Evolutionary conservation across 2,888 invertebrate genomes (phyloP).

Genomic region (Drosophila kuntzei): DNA sequence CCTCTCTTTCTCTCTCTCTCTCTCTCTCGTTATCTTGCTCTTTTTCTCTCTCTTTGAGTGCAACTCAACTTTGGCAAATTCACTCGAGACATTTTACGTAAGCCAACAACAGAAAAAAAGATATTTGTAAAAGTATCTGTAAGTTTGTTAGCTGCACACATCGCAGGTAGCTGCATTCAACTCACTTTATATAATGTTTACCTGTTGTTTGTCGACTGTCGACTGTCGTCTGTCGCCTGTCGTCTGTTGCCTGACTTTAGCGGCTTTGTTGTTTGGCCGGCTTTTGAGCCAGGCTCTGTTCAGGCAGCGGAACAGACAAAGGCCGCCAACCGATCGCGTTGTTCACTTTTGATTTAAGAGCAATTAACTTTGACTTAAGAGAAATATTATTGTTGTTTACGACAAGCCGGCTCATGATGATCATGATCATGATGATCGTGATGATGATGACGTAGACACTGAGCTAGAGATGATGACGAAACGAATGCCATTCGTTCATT

Average conservation of each 20-base stretch:
- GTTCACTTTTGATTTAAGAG: constrained; percentile 77
- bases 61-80: constrained; percentile 30
- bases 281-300: constrained; percentile 26
- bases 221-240: constrained; percentile 7
- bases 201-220: constrained; percentile 52
- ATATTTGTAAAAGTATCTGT: constrained; percentile 38
- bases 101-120: constrained; percentile 40
- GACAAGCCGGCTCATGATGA: constrained; percentile 49
- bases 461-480: constrained; percentile 58
- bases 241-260: constrained; percentile 30
- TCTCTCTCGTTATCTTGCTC: background rate
- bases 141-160: constrained; percentile 36
- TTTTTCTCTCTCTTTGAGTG: constrained; percentile 23
- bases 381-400: constrained; percentile 73
- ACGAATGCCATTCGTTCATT: constrained; percentile 32
- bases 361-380: constrained; percentile 79
- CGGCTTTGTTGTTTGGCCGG: constrained; percentile 55
- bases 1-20: constrained; percentile 2
- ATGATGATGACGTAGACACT: constrained; percentile 9
- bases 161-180: constrained; percentile 58
- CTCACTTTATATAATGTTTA: constrained; percentile 71
- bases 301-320: constrained; percentile 43
- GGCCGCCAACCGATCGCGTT: constrained; percentile 57
- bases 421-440: constrained; percentile 13
- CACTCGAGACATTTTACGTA: constrained; percentile 70